phyloP scores from a whole-genome alignment of 2,888 invertebrate species.

The Cephus spinipes region DNA sequence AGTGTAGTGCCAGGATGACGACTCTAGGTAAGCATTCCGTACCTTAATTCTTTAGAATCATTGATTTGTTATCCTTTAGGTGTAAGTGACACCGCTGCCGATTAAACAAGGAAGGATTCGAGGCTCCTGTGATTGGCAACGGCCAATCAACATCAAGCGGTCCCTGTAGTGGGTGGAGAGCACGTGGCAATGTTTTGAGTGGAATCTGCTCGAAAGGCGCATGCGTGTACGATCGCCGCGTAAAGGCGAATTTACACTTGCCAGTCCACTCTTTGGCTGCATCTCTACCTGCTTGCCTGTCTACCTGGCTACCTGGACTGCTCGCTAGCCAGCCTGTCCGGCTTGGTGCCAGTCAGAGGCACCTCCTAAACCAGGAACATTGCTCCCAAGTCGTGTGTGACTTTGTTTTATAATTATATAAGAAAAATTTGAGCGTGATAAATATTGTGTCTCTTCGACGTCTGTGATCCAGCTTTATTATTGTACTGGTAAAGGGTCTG shows the following conservation, averaged over 20 bases:
- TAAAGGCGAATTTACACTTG: constrained; percentile 16
- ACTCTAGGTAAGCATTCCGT: background rate
- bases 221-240: constrained; percentile 27
- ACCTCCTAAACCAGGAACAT: background rate
- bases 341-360: background rate
- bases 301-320: background rate
- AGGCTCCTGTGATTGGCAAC: background rate
- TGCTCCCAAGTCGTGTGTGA: background rate
- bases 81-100: background rate
- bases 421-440: background rate
- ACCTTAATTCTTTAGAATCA: background rate
- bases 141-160: background rate
- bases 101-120: background rate
- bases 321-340: background rate
- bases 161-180: constrained; percentile 22
- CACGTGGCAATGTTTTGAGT: constrained; percentile 52
- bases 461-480: background rate
- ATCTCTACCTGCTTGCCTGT: background rate
- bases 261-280: constrained; percentile 1
- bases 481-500: background rate
- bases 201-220: constrained; percentile 8
- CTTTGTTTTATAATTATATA: background rate
- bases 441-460: background rate
- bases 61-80: background rate
- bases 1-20: background rate